Conservation (phyloP, 2,113 vertebrate species). For the Gobiocypris rarus region DNA sequence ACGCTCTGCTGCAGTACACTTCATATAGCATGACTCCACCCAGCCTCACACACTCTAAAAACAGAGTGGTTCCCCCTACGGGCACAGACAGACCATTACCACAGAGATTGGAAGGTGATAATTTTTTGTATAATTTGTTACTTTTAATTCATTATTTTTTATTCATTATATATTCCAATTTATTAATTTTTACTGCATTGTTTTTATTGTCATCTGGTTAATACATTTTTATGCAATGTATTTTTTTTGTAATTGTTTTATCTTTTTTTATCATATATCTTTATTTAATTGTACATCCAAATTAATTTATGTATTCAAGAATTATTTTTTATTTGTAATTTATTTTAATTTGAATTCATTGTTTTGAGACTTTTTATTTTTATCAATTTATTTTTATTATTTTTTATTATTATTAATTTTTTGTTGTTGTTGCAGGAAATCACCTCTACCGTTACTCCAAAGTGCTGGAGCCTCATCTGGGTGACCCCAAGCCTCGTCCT, state of each 20-base stretch:
- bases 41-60: conserved; percentile 92
- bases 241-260: background rate
- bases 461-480: conserved; percentile 91
- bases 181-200: background rate
- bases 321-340: too few species aligned
- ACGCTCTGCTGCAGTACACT: conserved; percentile 93
- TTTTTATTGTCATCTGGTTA: too few species aligned
- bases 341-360: background rate
- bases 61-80: conserved; percentile 81
- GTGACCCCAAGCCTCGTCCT: conserved; percentile 91
- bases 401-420: background rate
- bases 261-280: background rate
- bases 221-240: too few species aligned
- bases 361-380: background rate
- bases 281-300: too few species aligned
- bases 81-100: conserved; percentile 80
- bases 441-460: conserved; percentile 98
- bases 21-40: conserved; percentile 91
- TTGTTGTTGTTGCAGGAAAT: conserved; percentile 79
- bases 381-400: too few species aligned
- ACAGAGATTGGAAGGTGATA: conserved; percentile 91
- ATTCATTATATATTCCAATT: background rate
- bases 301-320: too few species aligned
- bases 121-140: background rate
- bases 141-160: background rate